Evolutionary conservation across 2,888 invertebrate genomes (phyloP), one percentile per base, ranked within the genome.

Genomic region (Latheticus oryzae): DNA sequence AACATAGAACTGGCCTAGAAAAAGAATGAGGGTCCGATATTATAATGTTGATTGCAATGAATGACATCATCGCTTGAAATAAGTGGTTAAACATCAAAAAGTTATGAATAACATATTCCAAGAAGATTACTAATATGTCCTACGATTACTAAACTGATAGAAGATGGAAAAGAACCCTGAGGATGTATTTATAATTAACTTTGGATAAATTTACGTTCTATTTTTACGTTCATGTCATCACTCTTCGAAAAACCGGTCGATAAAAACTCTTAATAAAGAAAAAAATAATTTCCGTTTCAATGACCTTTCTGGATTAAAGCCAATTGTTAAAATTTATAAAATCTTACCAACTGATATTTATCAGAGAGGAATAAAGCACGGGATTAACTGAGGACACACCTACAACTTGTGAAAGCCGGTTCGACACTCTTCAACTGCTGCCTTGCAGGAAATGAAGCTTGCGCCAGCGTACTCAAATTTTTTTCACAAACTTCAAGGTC

Each of bases 1-100:
- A 15, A 16, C 13, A 17, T 28, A 26, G 19, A 43, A 54, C 53
- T 57, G 51, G 23, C 37, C 16, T 35, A 33, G 32, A 28, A 19
- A n/a, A 51, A 51, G 21, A 32, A 13, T 42, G 15, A 61, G 43
- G 57, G 57, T 59, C 35, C 59, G 63, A 61, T 52, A 60, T 56
- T 54, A 60, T 58, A 9, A 19, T 58, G 38, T 23, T 21, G 9
- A 37, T 2, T 30, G 40, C 66, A n/a, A n/a, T n/a, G n/a, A n/a
- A n/a, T 73, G 72, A 72, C 71, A 72, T 73, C 73, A 73, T 62
- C 62, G 58, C 64, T 69, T 63, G 63, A 70, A 70, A 72, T 73
- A 73, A 69, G 62, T 61, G n/a, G 59, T 70, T 71, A 71, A 15
- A 15, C 16, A 32, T 15, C 32, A 13, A 13, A n/a, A 16, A 15